These are phyloP conservation scores for Microcebus tavaratra DNA, from an alignment of 2,113 vertebrate species.

Conservation along the genomic window DNA sequence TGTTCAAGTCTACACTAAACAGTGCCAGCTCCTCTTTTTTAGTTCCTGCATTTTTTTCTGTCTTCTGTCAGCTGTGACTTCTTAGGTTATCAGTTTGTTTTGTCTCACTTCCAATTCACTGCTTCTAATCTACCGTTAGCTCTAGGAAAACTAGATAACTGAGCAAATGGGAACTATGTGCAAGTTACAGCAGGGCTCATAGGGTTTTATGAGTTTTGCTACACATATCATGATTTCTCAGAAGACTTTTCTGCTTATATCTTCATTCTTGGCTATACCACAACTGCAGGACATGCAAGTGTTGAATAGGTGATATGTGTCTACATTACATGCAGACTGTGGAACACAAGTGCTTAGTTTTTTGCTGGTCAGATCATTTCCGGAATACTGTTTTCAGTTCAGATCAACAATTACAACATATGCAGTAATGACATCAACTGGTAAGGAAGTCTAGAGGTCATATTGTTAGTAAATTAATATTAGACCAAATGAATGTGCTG, in stretches of 20 bases:
- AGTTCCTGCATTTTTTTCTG: background rate
- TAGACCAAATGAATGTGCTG: background rate
- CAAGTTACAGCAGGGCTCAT: background rate
- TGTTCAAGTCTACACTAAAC: background rate
- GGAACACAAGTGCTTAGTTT: background rate
- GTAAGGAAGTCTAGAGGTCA: background rate
- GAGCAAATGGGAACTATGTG: background rate
- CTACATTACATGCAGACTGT: background rate
- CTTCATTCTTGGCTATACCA: background rate
- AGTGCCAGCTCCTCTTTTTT: background rate
- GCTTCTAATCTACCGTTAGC: background rate
- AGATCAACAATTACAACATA: background rate
- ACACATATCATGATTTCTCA: background rate
- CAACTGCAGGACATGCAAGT: background rate
- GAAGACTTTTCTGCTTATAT: background rate
- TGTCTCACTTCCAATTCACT: conserved; percentile 41
- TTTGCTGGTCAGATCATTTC: background rate
- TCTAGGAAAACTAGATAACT: background rate
- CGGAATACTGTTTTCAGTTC: background rate
- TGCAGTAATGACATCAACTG: background rate
- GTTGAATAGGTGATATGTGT: background rate
- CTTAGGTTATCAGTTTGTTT: conserved; percentile 51
- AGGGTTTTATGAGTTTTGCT: background rate
- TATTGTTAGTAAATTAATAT: background rate
- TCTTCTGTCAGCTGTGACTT: conserved; percentile 60